A percentile compares a stretch with the other conserved stretches of the same genome.
Evolutionary conservation across 1,140 invertebrate genomes (phyloP).

Genomic region (Mycetomoellerius zeteki): DNA sequence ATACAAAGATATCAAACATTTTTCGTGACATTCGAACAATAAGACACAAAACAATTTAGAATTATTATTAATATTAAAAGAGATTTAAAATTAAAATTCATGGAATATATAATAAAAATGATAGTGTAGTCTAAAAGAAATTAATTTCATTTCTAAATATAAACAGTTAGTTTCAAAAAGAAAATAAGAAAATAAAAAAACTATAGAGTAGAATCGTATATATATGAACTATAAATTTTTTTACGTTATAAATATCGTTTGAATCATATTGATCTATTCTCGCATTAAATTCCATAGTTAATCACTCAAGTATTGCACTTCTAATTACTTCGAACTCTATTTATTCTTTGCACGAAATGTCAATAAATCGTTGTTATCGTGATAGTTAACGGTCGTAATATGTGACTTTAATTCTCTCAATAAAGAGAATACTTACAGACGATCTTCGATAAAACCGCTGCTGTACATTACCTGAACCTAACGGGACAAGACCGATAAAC

Average conservation of each 20-base stretch:
- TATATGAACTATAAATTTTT: not conserved
- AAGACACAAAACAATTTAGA: not conserved
- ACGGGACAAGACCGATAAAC: constrained; percentile 74
- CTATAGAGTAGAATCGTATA: not conserved
- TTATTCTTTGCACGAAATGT: not conserved
- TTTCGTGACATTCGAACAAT: not conserved
- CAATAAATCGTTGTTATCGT: constrained; percentile 33
- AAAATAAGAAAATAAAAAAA: not conserved
- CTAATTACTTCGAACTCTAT: not conserved
- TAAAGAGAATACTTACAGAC: constrained; percentile 33
- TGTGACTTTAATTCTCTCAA: constrained; percentile 29
- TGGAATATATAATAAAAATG: not conserved
- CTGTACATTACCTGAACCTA: constrained; percentile 52
- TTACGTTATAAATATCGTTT: not conserved
- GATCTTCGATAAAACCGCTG: constrained; percentile 60
- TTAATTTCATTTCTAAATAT: not conserved
- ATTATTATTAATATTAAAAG: not conserved
- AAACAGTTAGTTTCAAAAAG: not conserved
- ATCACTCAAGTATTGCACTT: not conserved
- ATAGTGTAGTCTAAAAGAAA: not conserved
- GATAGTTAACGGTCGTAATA: constrained; percentile 29
- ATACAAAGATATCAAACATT: not conserved
- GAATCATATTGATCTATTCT: not conserved
- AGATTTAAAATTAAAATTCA: not conserved
- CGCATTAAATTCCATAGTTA: not conserved